phyloP scores from a whole-genome alignment of 2,888 invertebrate genomes.

The Stenoptilia bipunctidactyla region DNA sequence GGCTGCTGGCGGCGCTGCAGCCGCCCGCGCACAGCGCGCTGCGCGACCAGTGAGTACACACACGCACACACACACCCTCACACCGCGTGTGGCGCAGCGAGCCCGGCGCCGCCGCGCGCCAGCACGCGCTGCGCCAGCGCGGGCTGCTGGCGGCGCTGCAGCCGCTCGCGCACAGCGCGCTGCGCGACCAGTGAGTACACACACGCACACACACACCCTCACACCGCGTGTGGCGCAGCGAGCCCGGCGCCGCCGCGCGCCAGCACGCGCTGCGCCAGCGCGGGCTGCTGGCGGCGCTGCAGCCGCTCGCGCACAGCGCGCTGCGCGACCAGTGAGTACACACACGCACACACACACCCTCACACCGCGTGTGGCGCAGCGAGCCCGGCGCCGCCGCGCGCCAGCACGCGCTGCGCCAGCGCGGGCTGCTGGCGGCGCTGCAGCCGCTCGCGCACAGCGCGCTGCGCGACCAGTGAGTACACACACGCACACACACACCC shows the following conservation, averaged over 20 bases:
- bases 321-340: slow-evolving; percentile 28
- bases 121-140: neutral
- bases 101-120: neutral
- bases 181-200: slow-evolving; percentile 28
- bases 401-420: slow-evolving; percentile 77
- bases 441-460: neutral
- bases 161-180: slow-evolving; percentile 31
- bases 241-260: neutral
- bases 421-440: slow-evolving; percentile 81
- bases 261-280: neutral
- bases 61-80: slow-evolving; percentile 74
- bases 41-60: slow-evolving; percentile 28
- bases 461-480: slow-evolving; percentile 28
- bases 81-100: slow-evolving; percentile 43
- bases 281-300: slow-evolving; percentile 2
- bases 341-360: no score
- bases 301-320: slow-evolving; percentile 65
- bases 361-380: no score
- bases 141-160: neutral
- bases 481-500: slow-evolving; percentile 70
- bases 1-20: slow-evolving; percentile 77
- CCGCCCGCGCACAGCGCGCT: neutral
- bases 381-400: neutral
- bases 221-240: neutral
- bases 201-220: neutral